phyloP scores from a whole-genome alignment of 1,140 invertebrate species.

The Dendroctonus ponderosae region DNA sequence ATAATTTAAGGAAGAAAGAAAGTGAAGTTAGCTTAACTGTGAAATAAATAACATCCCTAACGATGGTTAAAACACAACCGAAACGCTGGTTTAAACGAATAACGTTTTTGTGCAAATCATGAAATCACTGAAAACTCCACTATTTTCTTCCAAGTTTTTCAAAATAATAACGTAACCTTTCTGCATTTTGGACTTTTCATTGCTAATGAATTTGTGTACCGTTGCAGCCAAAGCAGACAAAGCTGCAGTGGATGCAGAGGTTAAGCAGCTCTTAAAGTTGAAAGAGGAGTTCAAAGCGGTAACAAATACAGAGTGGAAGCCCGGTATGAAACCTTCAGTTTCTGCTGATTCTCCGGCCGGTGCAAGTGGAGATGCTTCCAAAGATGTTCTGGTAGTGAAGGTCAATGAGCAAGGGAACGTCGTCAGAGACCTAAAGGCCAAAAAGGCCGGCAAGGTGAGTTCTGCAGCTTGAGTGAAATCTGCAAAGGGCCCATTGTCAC shows the following conservation, averaged over 20 bases:
- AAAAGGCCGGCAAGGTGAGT: slow-evolving; percentile 59
- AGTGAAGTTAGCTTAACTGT: too few species aligned
- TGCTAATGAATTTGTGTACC: slow-evolving; percentile 1
- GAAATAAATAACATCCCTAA: too few species aligned
- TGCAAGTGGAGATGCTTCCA: slow-evolving; percentile 18
- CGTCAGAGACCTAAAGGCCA: slow-evolving; percentile 68
- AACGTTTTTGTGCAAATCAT: too few species aligned
- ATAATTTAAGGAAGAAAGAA: too few species aligned
- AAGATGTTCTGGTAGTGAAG: slow-evolving; percentile 42
- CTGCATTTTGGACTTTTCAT: neutral
- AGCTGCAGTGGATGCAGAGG: slow-evolving; percentile 58
- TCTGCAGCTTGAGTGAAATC: neutral
- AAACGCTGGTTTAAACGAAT: too few species aligned
- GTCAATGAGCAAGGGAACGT: slow-evolving; percentile 68
- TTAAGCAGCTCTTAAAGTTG: slow-evolving; percentile 65
- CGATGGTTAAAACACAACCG: too few species aligned
- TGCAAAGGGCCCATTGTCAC: neutral
- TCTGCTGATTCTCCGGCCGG: neutral
- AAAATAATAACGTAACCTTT: neutral
- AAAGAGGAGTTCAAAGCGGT: slow-evolving; percentile 69
- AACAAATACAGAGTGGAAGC: slow-evolving; percentile 67
- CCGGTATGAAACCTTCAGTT: slow-evolving; percentile 59
- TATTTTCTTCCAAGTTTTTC: neutral
- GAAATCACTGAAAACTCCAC: neutral
- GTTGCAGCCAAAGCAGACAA: slow-evolving; percentile 63